Conservation (phyloP, 2,888 invertebrate species). For the Tineola bisselliella region DNA sequence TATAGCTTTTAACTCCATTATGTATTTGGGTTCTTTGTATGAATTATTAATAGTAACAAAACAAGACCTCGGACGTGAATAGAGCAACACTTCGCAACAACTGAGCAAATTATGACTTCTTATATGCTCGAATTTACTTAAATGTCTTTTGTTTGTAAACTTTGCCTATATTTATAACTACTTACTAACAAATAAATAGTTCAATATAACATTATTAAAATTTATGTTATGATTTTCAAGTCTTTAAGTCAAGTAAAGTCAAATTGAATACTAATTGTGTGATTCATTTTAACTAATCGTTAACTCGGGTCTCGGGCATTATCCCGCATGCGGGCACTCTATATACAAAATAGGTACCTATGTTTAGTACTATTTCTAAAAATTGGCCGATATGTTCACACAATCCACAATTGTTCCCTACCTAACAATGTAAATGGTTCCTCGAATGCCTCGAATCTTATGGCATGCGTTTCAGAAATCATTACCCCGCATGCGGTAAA, state of each 20-base stretch:
- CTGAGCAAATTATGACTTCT: not conserved
- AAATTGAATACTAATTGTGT: too few species aligned
- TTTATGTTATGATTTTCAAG: not conserved
- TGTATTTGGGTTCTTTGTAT: constrained; percentile 45
- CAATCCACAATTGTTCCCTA: too few species aligned
- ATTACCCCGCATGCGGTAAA: not conserved
- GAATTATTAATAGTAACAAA: constrained; percentile 33
- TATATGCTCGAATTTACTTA: not conserved
- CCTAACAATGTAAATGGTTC: too few species aligned
- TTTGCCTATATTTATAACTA: not conserved
- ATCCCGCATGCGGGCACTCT: too few species aligned
- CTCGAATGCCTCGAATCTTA: too few species aligned
- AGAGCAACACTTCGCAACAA: not conserved
- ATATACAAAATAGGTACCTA: too few species aligned
- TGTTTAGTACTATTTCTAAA: too few species aligned
- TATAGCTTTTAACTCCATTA: constrained; percentile 41
- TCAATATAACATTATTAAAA: not conserved
- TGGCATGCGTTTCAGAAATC: too few species aligned
- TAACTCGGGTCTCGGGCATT: too few species aligned
- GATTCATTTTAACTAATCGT: too few species aligned
- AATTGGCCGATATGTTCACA: too few species aligned
- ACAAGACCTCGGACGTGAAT: constrained; percentile 1
- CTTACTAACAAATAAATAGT: not conserved
- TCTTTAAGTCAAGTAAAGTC: too few species aligned
- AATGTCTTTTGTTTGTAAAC: constrained; percentile 1